A percentile compares a stretch with the other conserved stretches of the same genome.
phyloP scores from a whole-genome alignment of 2,113 vertebrate genomes.

The Dunckerocampus dactyliophorus region DNA sequence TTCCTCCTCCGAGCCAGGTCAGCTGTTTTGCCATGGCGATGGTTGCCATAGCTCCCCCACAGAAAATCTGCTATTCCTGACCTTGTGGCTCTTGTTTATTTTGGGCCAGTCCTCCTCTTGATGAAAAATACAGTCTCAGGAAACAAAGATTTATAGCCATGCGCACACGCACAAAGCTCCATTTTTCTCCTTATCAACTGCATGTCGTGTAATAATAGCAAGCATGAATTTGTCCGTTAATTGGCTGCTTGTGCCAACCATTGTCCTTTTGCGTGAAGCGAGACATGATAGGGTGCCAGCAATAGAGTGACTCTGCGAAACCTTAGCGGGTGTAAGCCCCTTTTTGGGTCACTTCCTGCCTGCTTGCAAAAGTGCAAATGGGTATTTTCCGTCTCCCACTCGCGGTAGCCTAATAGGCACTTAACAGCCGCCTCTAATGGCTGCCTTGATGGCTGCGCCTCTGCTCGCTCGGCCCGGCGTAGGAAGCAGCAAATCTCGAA shows the following conservation, averaged over 20 bases:
- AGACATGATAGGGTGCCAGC: conserved; percentile 28
- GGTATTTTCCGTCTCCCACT: conserved; percentile 49
- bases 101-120: conserved; percentile 20
- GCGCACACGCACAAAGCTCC: not conserved
- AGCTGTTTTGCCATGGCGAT: conserved; percentile 26
- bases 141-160: not conserved
- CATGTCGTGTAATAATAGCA: conserved; percentile 7
- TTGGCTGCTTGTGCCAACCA: conserved; percentile 41
- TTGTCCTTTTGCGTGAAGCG: conserved; percentile 37
- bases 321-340: conserved; percentile 38
- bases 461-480: conserved; percentile 23
- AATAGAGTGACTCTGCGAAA: conserved; percentile 14
- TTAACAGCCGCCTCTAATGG: conserved; percentile 57
- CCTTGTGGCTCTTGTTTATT: conserved; percentile 29
- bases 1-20: conserved; percentile 48
- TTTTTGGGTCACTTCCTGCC: conserved; percentile 48
- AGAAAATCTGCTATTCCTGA: conserved; percentile 31
- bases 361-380: conserved; percentile 39
- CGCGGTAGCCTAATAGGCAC: conserved; percentile 56
- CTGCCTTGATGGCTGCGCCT: conserved; percentile 33
- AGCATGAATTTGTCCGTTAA: conserved; percentile 34
- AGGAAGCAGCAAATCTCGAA: conserved; percentile 47
- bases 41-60: conserved; percentile 59
- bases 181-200: conserved; percentile 26
- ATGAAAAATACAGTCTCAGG: not conserved